Percentiles rank a stretch among this genome's conserved stretches.
Conservation (phyloP, 2,113 vertebrate genomes). For the Plecturocebus donacophilus region DNA sequence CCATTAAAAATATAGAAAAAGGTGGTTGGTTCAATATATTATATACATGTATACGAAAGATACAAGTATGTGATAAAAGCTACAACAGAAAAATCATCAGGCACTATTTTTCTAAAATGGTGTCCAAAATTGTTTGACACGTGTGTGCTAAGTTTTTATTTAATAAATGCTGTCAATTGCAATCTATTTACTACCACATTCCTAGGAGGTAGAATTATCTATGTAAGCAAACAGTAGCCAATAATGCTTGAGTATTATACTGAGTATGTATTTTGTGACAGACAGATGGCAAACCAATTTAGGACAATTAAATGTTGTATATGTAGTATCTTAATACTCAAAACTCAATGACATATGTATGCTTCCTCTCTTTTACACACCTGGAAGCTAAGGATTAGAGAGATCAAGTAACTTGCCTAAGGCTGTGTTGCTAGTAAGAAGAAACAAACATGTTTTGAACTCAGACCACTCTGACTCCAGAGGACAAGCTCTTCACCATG, state of each 20-base stretch:
- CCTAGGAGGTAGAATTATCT: neutral
- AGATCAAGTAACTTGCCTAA: neutral
- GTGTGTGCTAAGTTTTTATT: neutral
- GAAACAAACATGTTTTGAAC: neutral
- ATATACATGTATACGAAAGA: neutral
- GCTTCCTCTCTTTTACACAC: neutral
- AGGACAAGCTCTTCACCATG: neutral
- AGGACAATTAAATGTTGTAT: neutral
- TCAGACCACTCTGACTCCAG: neutral
- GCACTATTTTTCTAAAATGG: neutral
- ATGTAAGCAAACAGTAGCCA: neutral
- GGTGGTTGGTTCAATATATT: neutral
- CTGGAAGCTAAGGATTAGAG: neutral
- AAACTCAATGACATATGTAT: neutral
- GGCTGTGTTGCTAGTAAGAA: neutral
- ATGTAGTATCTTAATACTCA: neutral
- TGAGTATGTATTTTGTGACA: neutral
- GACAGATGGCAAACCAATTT: neutral
- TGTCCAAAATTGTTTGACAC: neutral
- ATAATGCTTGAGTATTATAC: neutral
- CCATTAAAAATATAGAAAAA: neutral
- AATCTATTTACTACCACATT: neutral
- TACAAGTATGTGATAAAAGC: neutral
- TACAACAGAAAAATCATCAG: neutral
- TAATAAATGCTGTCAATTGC: neutral